Evolutionary conservation across 35 echinoderm and acorn worm genomes (phyloP), one percentile per base, ranked within the genome.

Genomic region (Ophiothrix spiculata): DNA sequence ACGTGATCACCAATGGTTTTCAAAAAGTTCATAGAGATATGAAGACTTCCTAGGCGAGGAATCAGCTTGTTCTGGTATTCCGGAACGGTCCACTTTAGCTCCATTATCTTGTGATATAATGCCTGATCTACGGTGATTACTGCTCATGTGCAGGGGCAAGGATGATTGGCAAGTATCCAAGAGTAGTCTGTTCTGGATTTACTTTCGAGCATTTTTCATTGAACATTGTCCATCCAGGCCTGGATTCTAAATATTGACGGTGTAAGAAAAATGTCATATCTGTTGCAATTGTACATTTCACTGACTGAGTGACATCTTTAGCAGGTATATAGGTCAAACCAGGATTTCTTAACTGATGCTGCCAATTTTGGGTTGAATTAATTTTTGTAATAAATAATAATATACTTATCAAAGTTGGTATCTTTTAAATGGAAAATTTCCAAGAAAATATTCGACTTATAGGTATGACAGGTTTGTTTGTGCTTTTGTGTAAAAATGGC

Each of bases 21-120:
- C n/a, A n/a, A n/a, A n/a, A 92, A 88, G 54, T 88, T 92, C 91
- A 92, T 88, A 14, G 91, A 38, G 3, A 54, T 88, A 79, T 92
- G 90, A 10, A 92, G 75, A 0, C 85, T 86, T 37, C 91, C 91
- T 37, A 92, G 85, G n/a, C 85, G 38, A 1, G 88, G 81, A 54
- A 85, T 84, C 8, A 81, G 80, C 0, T n/a, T 56, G 12, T 80
- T n/a, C 11, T 82, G 3, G 32, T 85, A 77, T 79, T 90, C 74
- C 33, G 81, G 81, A 1, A 56, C 21, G 21, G 81, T 16, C 88
- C 88, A 90, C 78, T 90, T 90, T 6, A 90, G 36, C 38, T 90
- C 88, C 88, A 90, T 85, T 33, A 90, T 31, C 45, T 85, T 79
- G 21, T 1, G 32, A 34, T 25, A 91, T 19, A 91, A 40, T 1